phyloP scores from a whole-genome alignment of 2,113 vertebrate species.

The Mola mola region DNA sequence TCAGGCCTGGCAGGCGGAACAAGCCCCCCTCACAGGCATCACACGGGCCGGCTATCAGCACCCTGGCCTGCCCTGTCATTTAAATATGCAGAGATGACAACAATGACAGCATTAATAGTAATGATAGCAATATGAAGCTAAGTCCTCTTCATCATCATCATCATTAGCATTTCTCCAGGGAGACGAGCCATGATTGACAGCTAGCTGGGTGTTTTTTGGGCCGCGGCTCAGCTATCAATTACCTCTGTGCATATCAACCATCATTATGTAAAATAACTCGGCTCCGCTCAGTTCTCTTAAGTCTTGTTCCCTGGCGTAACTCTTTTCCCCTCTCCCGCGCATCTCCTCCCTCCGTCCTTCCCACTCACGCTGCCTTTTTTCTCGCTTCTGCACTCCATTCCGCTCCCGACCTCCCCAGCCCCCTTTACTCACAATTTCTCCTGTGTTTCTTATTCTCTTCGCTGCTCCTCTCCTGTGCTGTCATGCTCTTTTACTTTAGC shows the following conservation, averaged over 20 bases:
- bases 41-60: conserved; percentile 49
- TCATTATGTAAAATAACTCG: conserved; percentile 80
- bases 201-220: conserved; percentile 72
- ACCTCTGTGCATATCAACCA: conserved; percentile 78
- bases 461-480: conserved; percentile 13
- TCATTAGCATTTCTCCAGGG: conserved; percentile 79
- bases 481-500: conserved; percentile 11
- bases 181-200: conserved; percentile 76
- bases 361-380: conserved; percentile 50
- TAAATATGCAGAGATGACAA: conserved; percentile 78
- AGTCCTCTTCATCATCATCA: conserved; percentile 74
- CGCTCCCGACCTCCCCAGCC: conserved; percentile 23
- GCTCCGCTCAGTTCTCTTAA: conserved; percentile 73
- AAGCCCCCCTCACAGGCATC: conserved; percentile 40
- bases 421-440: conserved; percentile 34
- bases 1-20: conserved; percentile 28
- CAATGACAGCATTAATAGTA: conserved; percentile 81
- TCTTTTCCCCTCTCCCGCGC: conserved; percentile 50
- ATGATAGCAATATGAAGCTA: conserved; percentile 78
- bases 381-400: conserved; percentile 53
- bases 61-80: conserved; percentile 65
- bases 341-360: conserved; percentile 24
- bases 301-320: conserved; percentile 72
- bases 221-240: conserved; percentile 79
- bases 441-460: conserved; percentile 38